A percentile compares a stretch with the other conserved stretches of the same genome.
These are phyloP conservation scores for Todiramphus saurophagus DNA, from an alignment of 2,113 vertebrate species.

Conservation along the genomic window DNA sequence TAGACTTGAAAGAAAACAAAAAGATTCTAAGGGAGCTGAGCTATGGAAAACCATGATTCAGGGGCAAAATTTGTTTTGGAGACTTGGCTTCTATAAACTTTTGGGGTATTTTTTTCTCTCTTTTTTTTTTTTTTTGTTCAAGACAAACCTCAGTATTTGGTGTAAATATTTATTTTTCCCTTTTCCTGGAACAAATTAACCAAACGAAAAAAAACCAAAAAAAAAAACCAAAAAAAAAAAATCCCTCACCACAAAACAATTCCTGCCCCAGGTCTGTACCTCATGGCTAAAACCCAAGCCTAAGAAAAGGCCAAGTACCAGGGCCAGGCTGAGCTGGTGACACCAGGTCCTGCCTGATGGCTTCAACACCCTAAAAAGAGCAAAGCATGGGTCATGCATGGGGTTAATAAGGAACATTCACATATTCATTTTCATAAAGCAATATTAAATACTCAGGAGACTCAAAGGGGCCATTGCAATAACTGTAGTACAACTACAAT, in stretches of 20 bases:
- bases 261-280: background rate
- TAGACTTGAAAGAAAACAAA: background rate
- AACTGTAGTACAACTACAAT: background rate
- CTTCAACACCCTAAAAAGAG: background rate
- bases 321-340: background rate
- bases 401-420: background rate
- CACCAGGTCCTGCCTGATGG: background rate
- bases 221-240: too few relatives aligned
- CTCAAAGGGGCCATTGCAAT: accelerated
- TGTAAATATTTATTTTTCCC: background rate
- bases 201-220: background rate
- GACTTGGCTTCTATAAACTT: background rate
- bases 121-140: background rate
- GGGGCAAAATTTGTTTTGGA: background rate
- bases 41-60: background rate
- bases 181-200: background rate
- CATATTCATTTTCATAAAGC: background rate
- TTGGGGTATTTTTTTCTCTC: background rate
- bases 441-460: background rate
- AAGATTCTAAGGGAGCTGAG: background rate
- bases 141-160: background rate
- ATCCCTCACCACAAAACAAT: background rate
- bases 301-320: background rate
- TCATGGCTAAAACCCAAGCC: background rate
- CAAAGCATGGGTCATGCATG: background rate